Evolutionary conservation across 1,140 invertebrate species (phyloP).

Genomic region (Cherax destructor): DNA sequence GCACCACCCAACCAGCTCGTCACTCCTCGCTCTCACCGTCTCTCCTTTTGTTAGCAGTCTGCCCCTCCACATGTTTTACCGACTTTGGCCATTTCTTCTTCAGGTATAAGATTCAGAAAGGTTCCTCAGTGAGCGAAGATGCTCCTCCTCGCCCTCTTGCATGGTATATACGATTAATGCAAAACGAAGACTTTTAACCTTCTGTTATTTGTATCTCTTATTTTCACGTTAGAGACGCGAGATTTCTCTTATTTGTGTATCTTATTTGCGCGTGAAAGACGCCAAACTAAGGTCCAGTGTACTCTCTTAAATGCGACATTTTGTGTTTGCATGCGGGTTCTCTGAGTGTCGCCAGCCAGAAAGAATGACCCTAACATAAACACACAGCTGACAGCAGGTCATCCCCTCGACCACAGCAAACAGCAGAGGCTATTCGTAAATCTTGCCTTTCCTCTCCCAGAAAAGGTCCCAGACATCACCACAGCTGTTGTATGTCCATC

Average conservation of each 20-base stretch:
- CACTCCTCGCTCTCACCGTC: neutral
- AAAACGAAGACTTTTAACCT: no score
- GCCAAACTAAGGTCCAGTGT: no score
- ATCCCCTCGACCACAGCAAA: neutral
- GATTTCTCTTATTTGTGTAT: no score
- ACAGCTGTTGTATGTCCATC: neutral
- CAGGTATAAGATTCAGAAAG: neutral
- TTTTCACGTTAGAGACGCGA: no score
- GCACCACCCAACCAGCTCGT: neutral
- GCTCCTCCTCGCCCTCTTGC: neutral
- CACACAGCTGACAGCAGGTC: neutral
- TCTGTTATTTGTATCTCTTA: no score
- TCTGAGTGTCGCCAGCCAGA: neutral
- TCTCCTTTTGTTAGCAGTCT: neutral
- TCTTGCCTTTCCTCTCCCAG: neutral
- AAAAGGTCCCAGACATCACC: neutral
- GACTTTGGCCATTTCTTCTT: neutral
- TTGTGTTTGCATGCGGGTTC: no score
- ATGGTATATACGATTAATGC: no score
- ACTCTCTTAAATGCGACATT: no score
- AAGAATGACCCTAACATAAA: neutral
- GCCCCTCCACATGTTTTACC: neutral
- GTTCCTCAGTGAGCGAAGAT: neutral
- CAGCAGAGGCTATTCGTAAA: constrained; percentile 2
- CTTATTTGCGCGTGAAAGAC: no score